A percentile compares a stretch with the other conserved stretches of the same genome.
Evolutionary conservation across 2,797 vertebrate genomes (phyloP).

Genomic region (Spinus olivaceus): DNA sequence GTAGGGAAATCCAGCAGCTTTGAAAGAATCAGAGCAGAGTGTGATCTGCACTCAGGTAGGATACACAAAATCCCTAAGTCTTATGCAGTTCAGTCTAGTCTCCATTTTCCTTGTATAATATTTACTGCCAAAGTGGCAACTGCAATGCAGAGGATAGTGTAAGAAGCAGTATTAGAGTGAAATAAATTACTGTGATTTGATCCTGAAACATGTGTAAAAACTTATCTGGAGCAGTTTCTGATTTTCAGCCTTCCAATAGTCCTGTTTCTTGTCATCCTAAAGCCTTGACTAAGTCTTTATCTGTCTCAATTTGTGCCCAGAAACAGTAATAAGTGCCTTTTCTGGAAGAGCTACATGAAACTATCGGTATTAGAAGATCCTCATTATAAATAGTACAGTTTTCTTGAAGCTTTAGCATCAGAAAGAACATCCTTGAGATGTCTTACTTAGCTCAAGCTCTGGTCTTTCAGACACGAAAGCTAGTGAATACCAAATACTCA

Average conservation of each 20-base stretch:
- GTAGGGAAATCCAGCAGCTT: neutral
- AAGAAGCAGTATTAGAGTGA: neutral
- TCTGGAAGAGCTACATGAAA: neutral
- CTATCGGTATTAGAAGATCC: neutral
- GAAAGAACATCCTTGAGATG: neutral
- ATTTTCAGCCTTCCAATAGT: neutral
- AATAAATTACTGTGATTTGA: neutral
- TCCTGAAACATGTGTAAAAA: neutral
- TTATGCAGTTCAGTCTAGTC: neutral
- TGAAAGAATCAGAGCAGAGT: neutral
- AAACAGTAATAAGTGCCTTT: neutral
- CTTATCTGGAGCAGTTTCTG: neutral
- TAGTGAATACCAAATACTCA: neutral
- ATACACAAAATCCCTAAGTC: neutral
- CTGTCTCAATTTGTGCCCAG: neutral
- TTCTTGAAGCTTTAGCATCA: neutral
- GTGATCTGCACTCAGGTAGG: neutral
- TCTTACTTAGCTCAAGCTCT: neutral
- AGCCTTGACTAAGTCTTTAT: neutral
- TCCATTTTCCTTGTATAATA: neutral
- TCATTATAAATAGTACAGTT: neutral
- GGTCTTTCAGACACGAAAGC: rapidly evolving
- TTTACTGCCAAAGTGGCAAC: neutral
- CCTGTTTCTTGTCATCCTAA: neutral
- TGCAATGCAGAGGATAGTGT: neutral